A percentile compares a stretch with the other conserved stretches of the same genome.
phyloP scores from a whole-genome alignment of 1,140 invertebrate species.

The Neodiprion lecontei region DNA sequence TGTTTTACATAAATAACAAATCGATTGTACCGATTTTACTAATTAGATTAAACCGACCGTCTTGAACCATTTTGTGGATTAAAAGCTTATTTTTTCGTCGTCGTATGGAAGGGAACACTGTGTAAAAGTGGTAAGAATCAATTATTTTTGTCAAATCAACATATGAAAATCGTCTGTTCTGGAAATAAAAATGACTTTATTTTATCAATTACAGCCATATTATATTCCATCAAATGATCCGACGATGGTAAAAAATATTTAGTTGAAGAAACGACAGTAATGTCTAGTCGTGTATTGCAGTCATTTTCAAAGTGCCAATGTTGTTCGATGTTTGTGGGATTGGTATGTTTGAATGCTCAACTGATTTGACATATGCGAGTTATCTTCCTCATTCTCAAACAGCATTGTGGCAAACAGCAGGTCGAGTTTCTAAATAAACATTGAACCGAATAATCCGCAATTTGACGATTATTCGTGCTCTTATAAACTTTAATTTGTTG shows the following conservation, averaged over 20 bases:
- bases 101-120: too few relatives aligned
- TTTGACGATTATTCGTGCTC: constrained; percentile 22
- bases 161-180: neutral
- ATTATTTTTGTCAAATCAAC: neutral
- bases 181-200: neutral
- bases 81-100: neutral
- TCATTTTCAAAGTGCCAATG: constrained; percentile 46
- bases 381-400: constrained; percentile 26
- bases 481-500: constrained; percentile 12
- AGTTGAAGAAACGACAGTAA: too few relatives aligned
- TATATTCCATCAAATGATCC: neutral
- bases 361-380: constrained; percentile 16
- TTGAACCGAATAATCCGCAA: constrained; percentile 24
- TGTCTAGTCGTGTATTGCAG: neutral
- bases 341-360: constrained; percentile 11
- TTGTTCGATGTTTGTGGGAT: constrained; percentile 33
- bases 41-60: neutral
- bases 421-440: constrained; percentile 8
- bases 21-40: neutral
- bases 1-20: constrained; percentile 1
- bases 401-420: constrained; percentile 9
- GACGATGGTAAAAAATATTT: too few relatives aligned
- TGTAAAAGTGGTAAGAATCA: too few relatives aligned
- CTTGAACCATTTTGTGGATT: neutral
- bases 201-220: neutral